Percentiles rank a stretch among this genome's conserved stretches.
These are phyloP conservation scores for Tanytarsus gracilentus DNA, from an alignment of 2,888 invertebrate genomes.

Conservation along the genomic window DNA sequence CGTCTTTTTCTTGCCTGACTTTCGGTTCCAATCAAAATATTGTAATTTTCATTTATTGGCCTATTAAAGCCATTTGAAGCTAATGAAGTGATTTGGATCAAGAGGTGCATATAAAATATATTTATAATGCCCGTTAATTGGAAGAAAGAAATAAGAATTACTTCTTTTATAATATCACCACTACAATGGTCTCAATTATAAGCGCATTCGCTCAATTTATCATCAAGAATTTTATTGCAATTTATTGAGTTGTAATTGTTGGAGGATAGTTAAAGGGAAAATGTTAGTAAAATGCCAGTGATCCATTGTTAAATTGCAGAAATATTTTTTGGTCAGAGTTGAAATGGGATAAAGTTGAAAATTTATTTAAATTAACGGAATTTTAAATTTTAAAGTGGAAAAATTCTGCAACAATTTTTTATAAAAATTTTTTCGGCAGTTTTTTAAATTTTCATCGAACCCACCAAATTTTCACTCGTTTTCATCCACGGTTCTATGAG, in stretches of 20 bases:
- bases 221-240: not conserved
- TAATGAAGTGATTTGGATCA: slow-evolving; percentile 21
- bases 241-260: not conserved
- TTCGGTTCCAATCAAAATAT: slow-evolving; percentile 14
- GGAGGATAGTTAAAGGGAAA: not conserved
- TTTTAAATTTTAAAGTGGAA: not conserved
- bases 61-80: slow-evolving; percentile 20
- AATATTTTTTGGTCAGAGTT: not conserved
- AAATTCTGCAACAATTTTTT: not conserved
- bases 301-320: not conserved
- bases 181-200: not conserved
- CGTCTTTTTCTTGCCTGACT: not conserved
- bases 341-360: too few relatives aligned
- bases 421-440: too few relatives aligned
- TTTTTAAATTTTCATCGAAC: too few relatives aligned
- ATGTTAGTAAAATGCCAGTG: not conserved
- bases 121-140: not conserved
- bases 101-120: slow-evolving; percentile 13
- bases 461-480: too few relatives aligned
- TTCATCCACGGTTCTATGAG: too few relatives aligned
- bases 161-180: not conserved
- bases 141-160: not conserved
- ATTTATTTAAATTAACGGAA: not conserved
- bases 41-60: slow-evolving; percentile 9
- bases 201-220: not conserved